Conservation (phyloP, 2,113 vertebrate genomes). For the Tupaia tana region DNA sequence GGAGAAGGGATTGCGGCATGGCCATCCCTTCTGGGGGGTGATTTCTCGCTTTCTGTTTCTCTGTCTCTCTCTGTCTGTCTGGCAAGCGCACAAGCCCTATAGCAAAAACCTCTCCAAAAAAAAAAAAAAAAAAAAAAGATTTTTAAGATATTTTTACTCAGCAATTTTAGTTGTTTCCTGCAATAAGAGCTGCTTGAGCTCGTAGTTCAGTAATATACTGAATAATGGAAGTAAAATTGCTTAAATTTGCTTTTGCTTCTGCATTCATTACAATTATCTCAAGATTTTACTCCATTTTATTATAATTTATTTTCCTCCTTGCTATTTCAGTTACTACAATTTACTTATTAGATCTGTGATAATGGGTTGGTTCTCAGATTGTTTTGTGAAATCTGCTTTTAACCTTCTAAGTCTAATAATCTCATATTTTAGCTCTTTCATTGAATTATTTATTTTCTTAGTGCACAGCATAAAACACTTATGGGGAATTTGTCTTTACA, state of each 20-base stretch:
- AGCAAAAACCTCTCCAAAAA: too few relatives aligned
- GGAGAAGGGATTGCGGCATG: too few relatives aligned
- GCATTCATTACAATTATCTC: neutral
- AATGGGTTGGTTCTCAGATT: neutral
- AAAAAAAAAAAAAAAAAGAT: too few relatives aligned
- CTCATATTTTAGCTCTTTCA: neutral
- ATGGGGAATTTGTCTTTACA: neutral
- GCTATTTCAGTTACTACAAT: neutral
- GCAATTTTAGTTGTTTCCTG: neutral
- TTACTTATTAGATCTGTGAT: neutral
- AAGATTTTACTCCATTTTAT: neutral
- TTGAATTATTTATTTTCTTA: neutral
- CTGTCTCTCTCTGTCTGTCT: too few relatives aligned
- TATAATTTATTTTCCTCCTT: constrained; percentile 1
- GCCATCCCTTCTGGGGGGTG: too few relatives aligned
- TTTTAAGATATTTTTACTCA: neutral
- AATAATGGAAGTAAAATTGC: neutral
- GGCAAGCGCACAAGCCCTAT: too few relatives aligned
- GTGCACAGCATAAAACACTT: neutral
- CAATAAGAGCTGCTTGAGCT: neutral
- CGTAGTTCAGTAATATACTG: neutral
- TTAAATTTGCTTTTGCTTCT: neutral
- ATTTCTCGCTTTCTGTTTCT: too few relatives aligned
- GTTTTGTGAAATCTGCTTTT: constrained; percentile 31
- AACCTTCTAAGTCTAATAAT: neutral